Percentiles rank a stretch among this genome's conserved stretches.
Conservation (phyloP, 2,797 vertebrate genomes). For the Anisognathus igniventris region DNA sequence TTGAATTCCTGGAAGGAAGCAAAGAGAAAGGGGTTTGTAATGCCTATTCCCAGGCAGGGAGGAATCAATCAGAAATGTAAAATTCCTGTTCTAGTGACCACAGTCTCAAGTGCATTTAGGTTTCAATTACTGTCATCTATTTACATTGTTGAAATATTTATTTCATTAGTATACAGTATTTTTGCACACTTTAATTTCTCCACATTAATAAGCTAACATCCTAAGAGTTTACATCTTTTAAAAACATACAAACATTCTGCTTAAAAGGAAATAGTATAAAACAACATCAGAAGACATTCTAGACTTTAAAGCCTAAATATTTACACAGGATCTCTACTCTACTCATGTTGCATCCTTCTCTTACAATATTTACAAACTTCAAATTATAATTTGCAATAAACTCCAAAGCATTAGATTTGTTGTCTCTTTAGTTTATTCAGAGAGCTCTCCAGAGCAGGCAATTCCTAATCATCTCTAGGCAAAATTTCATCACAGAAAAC, state of each 20-base stretch:
- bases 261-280: neutral
- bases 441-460: neutral
- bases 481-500: neutral
- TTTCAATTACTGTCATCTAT: neutral
- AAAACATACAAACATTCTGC: neutral
- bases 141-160: neutral
- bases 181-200: neutral
- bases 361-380: constrained; percentile 12
- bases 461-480: neutral
- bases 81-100: neutral
- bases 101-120: neutral
- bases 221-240: neutral
- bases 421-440: neutral
- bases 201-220: neutral
- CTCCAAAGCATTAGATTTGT: neutral
- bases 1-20: neutral
- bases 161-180: neutral
- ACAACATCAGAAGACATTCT: neutral
- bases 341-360: neutral
- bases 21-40: neutral
- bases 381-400: neutral
- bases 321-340: neutral
- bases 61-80: neutral
- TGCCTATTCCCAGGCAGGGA: neutral
- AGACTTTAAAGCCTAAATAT: neutral